These are phyloP conservation scores for Druon quercuslanigerum DNA, from an alignment of 1,140 invertebrate genomes.

Conservation along the genomic window DNA sequence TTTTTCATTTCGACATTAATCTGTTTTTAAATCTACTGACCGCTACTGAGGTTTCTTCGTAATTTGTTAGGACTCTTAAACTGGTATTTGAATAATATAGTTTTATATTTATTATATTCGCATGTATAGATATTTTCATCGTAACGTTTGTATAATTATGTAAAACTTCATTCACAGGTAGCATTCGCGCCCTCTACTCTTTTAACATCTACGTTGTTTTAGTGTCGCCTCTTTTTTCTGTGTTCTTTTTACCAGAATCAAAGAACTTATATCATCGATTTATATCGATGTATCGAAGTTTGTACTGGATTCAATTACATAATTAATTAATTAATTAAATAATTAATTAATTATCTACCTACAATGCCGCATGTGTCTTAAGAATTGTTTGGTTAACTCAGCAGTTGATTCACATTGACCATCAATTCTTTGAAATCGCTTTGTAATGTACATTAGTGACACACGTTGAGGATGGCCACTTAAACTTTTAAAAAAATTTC, in stretches of 20 bases:
- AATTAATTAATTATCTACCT: too few species aligned
- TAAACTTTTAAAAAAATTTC: too few species aligned
- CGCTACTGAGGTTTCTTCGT: conserved; percentile 59
- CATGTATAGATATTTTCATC: conserved; percentile 58
- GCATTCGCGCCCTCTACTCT: conserved; percentile 62
- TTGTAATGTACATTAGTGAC: too few species aligned
- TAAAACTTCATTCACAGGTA: conserved; percentile 69
- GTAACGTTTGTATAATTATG: conserved; percentile 66
- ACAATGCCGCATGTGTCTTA: too few species aligned
- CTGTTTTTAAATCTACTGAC: conserved; percentile 50
- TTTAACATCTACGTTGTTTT: conserved; percentile 32
- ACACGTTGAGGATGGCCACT: too few species aligned
- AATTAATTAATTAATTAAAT: too few species aligned
- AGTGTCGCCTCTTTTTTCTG: conserved; percentile 4
- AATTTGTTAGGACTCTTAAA: conserved; percentile 52
- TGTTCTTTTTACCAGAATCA: background rate
- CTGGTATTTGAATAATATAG: conserved; percentile 10
- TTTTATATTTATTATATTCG: conserved; percentile 48
- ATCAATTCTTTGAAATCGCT: too few species aligned
- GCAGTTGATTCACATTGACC: too few species aligned
- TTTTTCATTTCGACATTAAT: conserved; percentile 46
- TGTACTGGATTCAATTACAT: too few species aligned
- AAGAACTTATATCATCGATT: background rate
- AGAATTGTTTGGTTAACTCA: too few species aligned
- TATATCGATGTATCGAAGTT: too few species aligned